A percentile compares a stretch with the other conserved stretches of the same genome.
Conservation (phyloP, 1,140 invertebrate species). For the Bombus picipes region DNA sequence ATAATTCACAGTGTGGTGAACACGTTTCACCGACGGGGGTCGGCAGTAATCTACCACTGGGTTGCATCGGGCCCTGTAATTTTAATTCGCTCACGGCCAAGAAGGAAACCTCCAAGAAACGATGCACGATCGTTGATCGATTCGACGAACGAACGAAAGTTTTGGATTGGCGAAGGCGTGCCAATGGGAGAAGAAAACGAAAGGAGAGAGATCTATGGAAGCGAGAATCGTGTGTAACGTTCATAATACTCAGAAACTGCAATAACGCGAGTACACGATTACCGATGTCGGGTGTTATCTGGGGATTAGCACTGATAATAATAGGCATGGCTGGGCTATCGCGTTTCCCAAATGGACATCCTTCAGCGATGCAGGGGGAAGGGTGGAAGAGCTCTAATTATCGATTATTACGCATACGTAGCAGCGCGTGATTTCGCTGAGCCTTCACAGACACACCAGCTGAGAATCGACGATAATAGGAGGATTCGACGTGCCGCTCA, state of each 20-base stretch:
- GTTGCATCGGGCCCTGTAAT: slow-evolving; percentile 9
- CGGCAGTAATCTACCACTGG: slow-evolving; percentile 22
- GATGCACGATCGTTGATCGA: not conserved
- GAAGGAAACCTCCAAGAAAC: not conserved
- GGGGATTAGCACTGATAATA: slow-evolving; percentile 56
- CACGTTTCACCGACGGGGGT: slow-evolving; percentile 13
- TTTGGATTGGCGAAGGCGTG: too few relatives aligned
- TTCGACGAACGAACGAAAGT: not conserved
- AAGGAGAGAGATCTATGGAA: not conserved
- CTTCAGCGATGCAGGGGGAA: slow-evolving; percentile 9
- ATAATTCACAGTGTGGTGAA: slow-evolving; percentile 47
- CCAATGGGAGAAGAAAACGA: not conserved
- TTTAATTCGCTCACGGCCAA: slow-evolving; percentile 29
- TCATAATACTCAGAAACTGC: slow-evolving; percentile 37
- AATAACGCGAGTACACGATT: slow-evolving; percentile 54
- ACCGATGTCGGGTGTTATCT: slow-evolving; percentile 54
- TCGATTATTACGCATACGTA: slow-evolving; percentile 54
- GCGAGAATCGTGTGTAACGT: slow-evolving; percentile 12
- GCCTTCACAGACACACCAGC: slow-evolving; percentile 16
- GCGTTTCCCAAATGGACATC: slow-evolving; percentile 53
- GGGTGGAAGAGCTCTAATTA: slow-evolving; percentile 46
- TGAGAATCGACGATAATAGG: slow-evolving; percentile 28
- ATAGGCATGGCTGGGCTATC: slow-evolving; percentile 48
- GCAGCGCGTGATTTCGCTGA: slow-evolving; percentile 23
- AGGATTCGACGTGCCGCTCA: not conserved